Evolutionary conservation across 2,888 invertebrate genomes (phyloP), one percentile per base, ranked within the genome.

Genomic region (Drosophila neotestacea): DNA sequence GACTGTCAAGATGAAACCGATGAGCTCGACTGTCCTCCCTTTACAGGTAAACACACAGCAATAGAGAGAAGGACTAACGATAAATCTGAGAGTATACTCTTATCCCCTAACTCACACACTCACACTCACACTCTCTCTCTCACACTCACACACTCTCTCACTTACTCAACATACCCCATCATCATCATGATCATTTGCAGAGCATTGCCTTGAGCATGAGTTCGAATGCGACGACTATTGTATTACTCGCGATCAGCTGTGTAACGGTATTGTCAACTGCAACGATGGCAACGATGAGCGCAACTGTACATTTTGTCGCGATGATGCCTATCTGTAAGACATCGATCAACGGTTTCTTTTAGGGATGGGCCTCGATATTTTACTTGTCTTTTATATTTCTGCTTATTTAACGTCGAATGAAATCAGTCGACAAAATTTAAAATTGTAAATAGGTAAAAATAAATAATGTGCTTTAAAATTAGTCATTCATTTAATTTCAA

Each of bases 1-100:
- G 95, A 96, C 91, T 96, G 96, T 91, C 80, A 90, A 1, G 95
- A 95, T 90, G 93, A 93, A 67, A 93, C 94, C 13, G 95, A 95
- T 88, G 95, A 95, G 90, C 93, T 90, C 80, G 90, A 92, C 83
- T 93, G 93, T 89, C 90, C 90, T 42, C 81, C 82, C 62, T 88
- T 91, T 50, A 86, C 92, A 92, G 92, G 92, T 92, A 92, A 91
- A 63, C 50, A 69, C 38, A 48, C 50, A 46, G 2, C 46, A 58
- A 32, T 16, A 36, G 34, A 32, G 27, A 22, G 32, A 13, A 22
- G 32, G 22, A 22, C 3, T 42, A 48, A 48, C 32, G 34, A 47
- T 34, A 41, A 41, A 27, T 22, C 36, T 11, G 32, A 55, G 55
- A 30, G 41, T 54, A n/a, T 46, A 63, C 67, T 38, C 38, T 22